Evolutionary conservation across 2,113 vertebrate species (phyloP).

Genomic region (Paramisgurnus dabryanus): DNA sequence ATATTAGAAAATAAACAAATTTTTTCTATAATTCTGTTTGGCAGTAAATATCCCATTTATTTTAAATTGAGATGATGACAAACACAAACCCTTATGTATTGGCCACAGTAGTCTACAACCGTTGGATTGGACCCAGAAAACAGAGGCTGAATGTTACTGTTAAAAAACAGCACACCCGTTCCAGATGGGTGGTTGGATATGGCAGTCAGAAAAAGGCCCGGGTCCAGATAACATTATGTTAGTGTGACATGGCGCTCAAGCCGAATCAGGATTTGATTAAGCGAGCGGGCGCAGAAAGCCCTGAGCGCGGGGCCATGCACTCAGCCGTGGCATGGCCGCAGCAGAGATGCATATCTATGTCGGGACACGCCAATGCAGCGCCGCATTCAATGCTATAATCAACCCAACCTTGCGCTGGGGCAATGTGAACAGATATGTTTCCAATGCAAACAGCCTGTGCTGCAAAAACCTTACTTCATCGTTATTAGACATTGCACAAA

Average conservation of each 20-base stretch:
- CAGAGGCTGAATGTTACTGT: constrained; percentile 22
- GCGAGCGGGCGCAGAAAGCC: constrained; percentile 29
- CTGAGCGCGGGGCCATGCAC: constrained; percentile 30
- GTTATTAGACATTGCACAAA: constrained; percentile 28
- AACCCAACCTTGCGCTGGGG: constrained; percentile 6
- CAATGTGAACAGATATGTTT: constrained; percentile 41
- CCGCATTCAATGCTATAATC: constrained; percentile 40
- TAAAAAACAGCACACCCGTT: constrained; percentile 6
- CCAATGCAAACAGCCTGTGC: constrained; percentile 45
- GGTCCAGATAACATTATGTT: constrained; percentile 45
- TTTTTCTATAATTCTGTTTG: too few species aligned
- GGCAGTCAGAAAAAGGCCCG: constrained; percentile 24
- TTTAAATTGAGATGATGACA: not conserved
- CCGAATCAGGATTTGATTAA: constrained; percentile 48
- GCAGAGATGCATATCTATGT: constrained; percentile 51
- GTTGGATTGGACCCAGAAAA: constrained; percentile 17
- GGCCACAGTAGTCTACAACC: not conserved
- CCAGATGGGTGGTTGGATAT: constrained; percentile 35
- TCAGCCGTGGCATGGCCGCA: constrained; percentile 40
- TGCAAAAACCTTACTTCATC: constrained; percentile 37
- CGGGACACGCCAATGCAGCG: constrained; percentile 27
- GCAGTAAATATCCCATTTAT: not conserved
- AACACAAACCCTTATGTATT: not conserved
- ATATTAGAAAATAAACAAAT: not conserved
- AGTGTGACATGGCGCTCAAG: constrained; percentile 48